Percentiles rank a stretch among this genome's conserved stretches.
Conservation (phyloP, 92 coral and sea anemone genomes). For the Parazoanthus swiftii region DNA sequence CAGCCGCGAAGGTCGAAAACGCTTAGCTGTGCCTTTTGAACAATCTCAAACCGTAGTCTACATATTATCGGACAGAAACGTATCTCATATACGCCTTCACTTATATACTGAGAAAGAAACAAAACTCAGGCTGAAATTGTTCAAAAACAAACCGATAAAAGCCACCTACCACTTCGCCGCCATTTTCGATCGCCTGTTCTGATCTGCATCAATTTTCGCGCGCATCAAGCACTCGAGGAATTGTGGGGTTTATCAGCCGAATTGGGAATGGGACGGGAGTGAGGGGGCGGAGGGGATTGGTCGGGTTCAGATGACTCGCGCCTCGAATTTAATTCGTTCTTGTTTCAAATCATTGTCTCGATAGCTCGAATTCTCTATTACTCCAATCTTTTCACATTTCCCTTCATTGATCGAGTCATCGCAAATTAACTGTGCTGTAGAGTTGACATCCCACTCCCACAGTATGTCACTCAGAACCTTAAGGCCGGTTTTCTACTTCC, state of each 20-base stretch:
- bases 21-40: neutral
- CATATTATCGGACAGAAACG: neutral
- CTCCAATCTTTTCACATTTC: too few species aligned
- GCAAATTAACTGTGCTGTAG: too few species aligned
- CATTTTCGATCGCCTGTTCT: constrained; percentile 61
- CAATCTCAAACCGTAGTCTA: neutral
- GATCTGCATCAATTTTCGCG: constrained; percentile 77
- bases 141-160: neutral
- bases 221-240: constrained; percentile 50
- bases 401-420: too few species aligned
- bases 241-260: constrained; percentile 38
- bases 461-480: too few species aligned
- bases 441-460: too few species aligned
- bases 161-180: constrained; percentile 47
- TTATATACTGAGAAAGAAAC: neutral
- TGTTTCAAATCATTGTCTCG: too few species aligned
- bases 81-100: neutral
- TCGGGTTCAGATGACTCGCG: too few species aligned
- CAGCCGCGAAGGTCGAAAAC: neutral
- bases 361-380: too few species aligned
- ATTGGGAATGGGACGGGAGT: too few species aligned
- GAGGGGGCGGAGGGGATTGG: too few species aligned
- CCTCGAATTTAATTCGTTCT: too few species aligned
- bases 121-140: neutral
- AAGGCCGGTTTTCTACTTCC: too few species aligned